Conservation (phyloP, 2,113 vertebrate species). For the Ellobius talpinus region DNA sequence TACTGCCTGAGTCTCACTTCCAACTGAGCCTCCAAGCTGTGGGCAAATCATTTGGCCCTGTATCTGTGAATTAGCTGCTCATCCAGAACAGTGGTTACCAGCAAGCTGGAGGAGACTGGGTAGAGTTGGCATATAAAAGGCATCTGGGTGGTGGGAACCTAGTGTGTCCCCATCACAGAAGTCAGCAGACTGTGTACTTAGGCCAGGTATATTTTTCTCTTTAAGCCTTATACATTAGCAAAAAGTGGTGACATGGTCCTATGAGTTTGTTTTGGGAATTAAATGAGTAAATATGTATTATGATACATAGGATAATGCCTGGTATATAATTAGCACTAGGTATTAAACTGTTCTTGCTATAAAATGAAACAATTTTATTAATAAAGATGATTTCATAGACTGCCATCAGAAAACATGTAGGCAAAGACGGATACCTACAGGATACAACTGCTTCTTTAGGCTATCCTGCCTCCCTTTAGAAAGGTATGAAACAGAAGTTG, state of each 20-base stretch:
- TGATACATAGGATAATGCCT: background rate
- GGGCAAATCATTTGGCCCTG: background rate
- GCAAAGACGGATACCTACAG: background rate
- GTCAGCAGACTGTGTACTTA: background rate
- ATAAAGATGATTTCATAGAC: slow-evolving; percentile 23
- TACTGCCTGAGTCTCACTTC: background rate
- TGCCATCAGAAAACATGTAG: background rate
- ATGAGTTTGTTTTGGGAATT: background rate
- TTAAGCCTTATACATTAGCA: background rate
- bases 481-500: background rate
- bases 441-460: background rate
- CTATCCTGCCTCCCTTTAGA: background rate
- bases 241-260: background rate
- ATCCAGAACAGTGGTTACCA: background rate
- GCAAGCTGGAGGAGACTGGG: background rate
- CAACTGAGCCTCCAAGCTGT: background rate
- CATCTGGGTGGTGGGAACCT: background rate
- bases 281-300: background rate
- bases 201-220: background rate
- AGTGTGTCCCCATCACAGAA: background rate
- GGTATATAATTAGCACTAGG: background rate
- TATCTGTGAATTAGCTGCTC: background rate
- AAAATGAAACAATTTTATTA: slow-evolving; percentile 7
- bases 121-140: background rate
- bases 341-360: background rate